Evolutionary conservation across 2,113 vertebrate species (phyloP).

Genomic region (Ciconia maguari): DNA sequence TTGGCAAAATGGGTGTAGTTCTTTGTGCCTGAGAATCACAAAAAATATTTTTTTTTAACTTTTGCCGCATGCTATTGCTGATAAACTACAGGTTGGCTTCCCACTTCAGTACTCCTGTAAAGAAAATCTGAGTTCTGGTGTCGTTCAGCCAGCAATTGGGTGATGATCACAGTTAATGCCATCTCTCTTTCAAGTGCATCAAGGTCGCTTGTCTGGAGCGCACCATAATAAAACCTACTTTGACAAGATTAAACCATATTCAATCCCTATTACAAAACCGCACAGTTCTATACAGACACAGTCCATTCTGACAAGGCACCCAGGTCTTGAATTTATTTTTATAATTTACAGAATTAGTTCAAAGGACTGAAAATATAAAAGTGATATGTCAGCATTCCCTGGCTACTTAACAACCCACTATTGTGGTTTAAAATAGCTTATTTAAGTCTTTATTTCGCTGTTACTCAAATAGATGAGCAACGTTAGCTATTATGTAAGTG

Average conservation of each 20-base stretch:
- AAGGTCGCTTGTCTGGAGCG: not conserved
- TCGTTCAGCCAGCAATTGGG: not conserved
- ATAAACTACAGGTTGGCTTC: not conserved
- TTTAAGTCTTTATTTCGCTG: not conserved
- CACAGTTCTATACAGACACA: not conserved
- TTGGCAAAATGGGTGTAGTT: fast-evolving
- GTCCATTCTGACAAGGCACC: not conserved
- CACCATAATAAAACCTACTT: not conserved
- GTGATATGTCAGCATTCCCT: not conserved
- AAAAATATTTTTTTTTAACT: not conserved
- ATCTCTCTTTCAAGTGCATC: not conserved
- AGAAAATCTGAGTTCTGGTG: not conserved
- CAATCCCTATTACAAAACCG: not conserved
- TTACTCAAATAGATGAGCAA: not conserved
- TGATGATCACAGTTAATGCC: not conserved
- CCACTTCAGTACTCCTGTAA: not conserved
- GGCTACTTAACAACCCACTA: not conserved
- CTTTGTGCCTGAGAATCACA: not conserved
- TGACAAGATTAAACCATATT: not conserved
- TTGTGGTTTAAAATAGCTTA: not conserved
- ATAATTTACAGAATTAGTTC: not conserved
- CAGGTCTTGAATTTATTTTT: not conserved
- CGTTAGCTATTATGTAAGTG: not conserved
- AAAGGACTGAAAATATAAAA: constrained; percentile 13
- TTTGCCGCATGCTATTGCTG: fast-evolving